Percentiles rank a stretch among this genome's conserved stretches.
phyloP scores from a whole-genome alignment of 2,888 invertebrate genomes.

The Escarpia spicata region DNA sequence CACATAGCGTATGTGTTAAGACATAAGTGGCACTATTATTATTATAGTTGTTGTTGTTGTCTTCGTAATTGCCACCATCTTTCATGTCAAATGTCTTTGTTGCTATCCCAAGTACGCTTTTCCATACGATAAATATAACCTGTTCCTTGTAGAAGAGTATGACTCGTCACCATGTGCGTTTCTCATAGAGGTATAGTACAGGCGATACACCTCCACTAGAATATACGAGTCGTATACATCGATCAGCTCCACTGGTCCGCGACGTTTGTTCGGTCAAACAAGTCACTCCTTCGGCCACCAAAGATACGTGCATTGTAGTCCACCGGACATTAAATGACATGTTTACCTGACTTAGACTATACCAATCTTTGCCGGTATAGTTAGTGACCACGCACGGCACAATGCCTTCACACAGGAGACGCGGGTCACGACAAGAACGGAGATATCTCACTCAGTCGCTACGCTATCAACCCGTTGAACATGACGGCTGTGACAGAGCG shows the following conservation, averaged over 20 bases:
- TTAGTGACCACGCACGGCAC: background rate
- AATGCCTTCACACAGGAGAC: background rate
- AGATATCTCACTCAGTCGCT: background rate
- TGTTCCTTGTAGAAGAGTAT: background rate
- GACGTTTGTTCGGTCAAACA: background rate
- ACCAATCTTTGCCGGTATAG: background rate
- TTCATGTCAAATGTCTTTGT: no score
- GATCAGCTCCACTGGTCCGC: background rate
- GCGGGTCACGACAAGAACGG: background rate
- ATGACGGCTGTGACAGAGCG: background rate
- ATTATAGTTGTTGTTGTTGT: no score
- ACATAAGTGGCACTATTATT: no score
- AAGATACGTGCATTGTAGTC: background rate
- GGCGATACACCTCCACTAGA: background rate
- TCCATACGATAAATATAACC: background rate
- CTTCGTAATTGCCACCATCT: no score
- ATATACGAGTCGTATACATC: background rate
- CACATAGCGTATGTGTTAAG: no score
- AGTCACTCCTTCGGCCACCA: background rate
- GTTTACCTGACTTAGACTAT: background rate
- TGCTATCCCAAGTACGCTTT: no score
- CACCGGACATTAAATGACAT: background rate
- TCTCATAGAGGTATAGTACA: background rate
- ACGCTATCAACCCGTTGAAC: background rate
- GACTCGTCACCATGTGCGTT: background rate